Conservation (phyloP, 2,888 invertebrate genomes). For the Drosophila greeni region DNA sequence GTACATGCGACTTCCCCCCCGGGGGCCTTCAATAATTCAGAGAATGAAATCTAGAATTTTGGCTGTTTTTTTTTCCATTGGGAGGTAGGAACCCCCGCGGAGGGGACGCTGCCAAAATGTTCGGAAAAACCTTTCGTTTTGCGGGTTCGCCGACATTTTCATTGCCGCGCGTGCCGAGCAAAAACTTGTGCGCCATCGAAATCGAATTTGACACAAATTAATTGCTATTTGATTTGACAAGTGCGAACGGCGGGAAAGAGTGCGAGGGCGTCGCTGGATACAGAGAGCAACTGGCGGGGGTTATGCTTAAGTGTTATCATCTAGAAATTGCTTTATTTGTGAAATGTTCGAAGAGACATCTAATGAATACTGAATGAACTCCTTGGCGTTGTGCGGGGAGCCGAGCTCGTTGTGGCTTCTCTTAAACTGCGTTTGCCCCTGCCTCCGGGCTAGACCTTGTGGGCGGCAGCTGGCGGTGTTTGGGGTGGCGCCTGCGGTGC, state of each 20-base stretch:
- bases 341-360: conserved; percentile 42
- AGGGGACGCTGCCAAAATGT: conserved; percentile 22
- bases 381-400: conserved; percentile 43
- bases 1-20: conserved; percentile 8
- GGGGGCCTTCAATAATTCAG: conserved; percentile 31
- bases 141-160: conserved; percentile 26
- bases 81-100: background rate
- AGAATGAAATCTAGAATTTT: conserved; percentile 12
- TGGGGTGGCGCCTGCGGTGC: conserved; percentile 4
- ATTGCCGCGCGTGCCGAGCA: conserved; percentile 21
- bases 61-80: background rate
- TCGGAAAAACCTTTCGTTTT: conserved; percentile 23
- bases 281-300: conserved; percentile 18
- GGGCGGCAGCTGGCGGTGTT: conserved; percentile 11
- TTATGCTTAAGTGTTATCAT: conserved; percentile 40
- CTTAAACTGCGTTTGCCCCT: conserved; percentile 21
- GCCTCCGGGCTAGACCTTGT: conserved; percentile 15
- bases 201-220: conserved; percentile 47
- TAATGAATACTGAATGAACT: conserved; percentile 49
- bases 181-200: conserved; percentile 41
- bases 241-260: conserved; percentile 7
- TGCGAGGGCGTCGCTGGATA: background rate
- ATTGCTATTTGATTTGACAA: conserved; percentile 44
- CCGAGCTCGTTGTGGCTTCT: conserved; percentile 46
- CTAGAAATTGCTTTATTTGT: conserved; percentile 47